Percentiles rank a stretch among this genome's conserved stretches.
Evolutionary conservation across 2,888 invertebrate species (phyloP).

Genomic region (Graphium colonna): DNA sequence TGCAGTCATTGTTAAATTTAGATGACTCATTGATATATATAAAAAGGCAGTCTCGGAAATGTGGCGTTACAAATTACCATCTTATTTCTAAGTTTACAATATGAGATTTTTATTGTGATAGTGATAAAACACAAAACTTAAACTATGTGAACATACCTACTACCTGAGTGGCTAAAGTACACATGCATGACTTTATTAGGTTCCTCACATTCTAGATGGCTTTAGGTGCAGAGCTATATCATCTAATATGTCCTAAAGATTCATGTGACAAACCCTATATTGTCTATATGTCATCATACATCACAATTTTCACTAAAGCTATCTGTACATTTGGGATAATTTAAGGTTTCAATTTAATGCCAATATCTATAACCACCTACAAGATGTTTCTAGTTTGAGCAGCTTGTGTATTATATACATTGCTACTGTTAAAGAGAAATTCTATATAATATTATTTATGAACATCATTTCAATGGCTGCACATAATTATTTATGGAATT

Average conservation of each 20-base stretch:
- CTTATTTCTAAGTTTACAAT: constrained; percentile 74
- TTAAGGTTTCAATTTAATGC: constrained; percentile 57
- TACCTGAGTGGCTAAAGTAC: constrained; percentile 69
- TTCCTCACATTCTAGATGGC: constrained; percentile 65
- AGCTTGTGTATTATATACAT: constrained; percentile 71
- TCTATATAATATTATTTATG: constrained; percentile 38
- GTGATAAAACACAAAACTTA: constrained; percentile 77
- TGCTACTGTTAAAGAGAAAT: constrained; percentile 46
- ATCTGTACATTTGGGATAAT: constrained; percentile 76
- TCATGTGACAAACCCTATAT: constrained; percentile 79
- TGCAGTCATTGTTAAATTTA: constrained; percentile 68
- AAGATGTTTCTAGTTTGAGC: constrained; percentile 43
- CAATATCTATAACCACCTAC: constrained; percentile 53
- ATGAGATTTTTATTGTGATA: constrained; percentile 78
- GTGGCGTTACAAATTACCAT: constrained; percentile 76
- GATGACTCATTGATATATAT: constrained; percentile 69
- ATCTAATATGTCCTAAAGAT: constrained; percentile 71
- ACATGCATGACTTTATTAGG: constrained; percentile 66
- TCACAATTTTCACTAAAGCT: constrained; percentile 81
- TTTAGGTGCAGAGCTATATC: constrained; percentile 71
- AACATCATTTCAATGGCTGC: constrained; percentile 50
- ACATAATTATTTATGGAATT: constrained; percentile 56
- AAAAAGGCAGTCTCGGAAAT: constrained; percentile 80
- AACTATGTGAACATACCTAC: constrained; percentile 67
- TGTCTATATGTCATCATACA: constrained; percentile 81